Evolutionary conservation across 2,797 vertebrate genomes (phyloP).

Genomic region (Fistularia commersonii): DNA sequence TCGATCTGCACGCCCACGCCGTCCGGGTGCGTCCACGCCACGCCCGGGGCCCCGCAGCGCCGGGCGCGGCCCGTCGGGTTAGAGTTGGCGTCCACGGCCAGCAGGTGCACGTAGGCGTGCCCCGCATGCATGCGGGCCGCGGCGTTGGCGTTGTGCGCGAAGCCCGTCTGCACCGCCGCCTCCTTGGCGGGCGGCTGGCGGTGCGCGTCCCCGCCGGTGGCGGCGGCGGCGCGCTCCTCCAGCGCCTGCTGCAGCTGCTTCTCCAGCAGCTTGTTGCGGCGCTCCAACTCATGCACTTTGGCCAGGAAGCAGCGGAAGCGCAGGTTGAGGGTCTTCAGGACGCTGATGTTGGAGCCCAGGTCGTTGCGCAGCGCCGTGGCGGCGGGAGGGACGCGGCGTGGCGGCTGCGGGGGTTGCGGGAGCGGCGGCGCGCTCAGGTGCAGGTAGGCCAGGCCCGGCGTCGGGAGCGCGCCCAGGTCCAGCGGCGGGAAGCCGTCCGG

Average conservation of each 20-base stretch:
- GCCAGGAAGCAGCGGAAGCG: slow-evolving; percentile 95
- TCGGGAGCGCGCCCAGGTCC: slow-evolving; percentile 55
- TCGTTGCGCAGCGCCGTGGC: slow-evolving; percentile 94
- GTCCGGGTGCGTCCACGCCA: slow-evolving; percentile 92
- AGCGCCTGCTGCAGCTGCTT: slow-evolving; percentile 92
- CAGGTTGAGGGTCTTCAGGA: slow-evolving; percentile 93
- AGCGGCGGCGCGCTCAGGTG: no score
- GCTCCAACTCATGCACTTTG: slow-evolving; percentile 93
- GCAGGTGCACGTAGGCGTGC: no score
- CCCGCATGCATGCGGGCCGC: no score
- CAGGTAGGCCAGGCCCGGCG: no score
- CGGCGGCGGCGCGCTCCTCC: no score
- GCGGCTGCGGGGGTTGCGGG: slow-evolving; percentile 48
- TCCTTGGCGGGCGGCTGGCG: no score
- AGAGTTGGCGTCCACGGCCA: no score
- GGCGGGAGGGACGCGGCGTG: slow-evolving; percentile 44
- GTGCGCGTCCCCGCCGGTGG: slow-evolving; percentile 73
- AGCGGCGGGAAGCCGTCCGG: no score
- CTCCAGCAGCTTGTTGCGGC: slow-evolving; percentile 92
- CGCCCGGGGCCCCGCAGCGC: slow-evolving; percentile 86
- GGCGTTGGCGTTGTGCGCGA: no score
- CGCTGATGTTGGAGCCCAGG: slow-evolving; percentile 94
- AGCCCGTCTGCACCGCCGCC: slow-evolving; percentile 87
- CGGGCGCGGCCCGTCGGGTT: no score
- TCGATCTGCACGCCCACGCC: slow-evolving; percentile 97